Evolutionary conservation across 2,797 vertebrate genomes (phyloP).

Genomic region (Euthynnus affinis): DNA sequence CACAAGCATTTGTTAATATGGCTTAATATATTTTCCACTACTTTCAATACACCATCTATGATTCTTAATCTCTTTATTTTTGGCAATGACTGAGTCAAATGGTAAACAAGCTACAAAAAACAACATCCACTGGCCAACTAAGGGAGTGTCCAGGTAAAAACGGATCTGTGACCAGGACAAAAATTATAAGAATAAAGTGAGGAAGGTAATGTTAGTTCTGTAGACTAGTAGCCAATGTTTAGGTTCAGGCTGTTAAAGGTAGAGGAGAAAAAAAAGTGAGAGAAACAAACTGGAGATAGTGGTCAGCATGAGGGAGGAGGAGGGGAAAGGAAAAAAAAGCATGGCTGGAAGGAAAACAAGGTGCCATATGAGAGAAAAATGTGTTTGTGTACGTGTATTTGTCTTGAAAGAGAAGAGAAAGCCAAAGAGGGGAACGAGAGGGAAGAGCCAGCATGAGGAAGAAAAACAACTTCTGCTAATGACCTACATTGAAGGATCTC

Average conservation of each 20-base stretch:
- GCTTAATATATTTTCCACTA: constrained; percentile 54
- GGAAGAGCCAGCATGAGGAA: constrained; percentile 41
- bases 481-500: constrained; percentile 56
- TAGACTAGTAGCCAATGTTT: constrained; percentile 7
- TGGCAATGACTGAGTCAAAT: constrained; percentile 10
- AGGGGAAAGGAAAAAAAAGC: constrained; percentile 42
- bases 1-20: constrained; percentile 82
- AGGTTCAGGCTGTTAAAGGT: constrained; percentile 42
- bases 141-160: constrained; percentile 10
- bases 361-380: constrained; percentile 45
- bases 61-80: constrained; percentile 27
- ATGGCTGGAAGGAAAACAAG: constrained; percentile 58
- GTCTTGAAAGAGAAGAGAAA: constrained; percentile 41
- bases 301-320: constrained; percentile 50
- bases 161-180: constrained; percentile 29
- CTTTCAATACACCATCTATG: constrained; percentile 56
- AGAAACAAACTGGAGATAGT: constrained; percentile 49
- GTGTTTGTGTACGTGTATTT: constrained; percentile 39
- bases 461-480: constrained; percentile 53
- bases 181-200: constrained; percentile 25
- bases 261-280: constrained; percentile 45
- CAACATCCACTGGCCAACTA: constrained; percentile 4
- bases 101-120: constrained; percentile 18
- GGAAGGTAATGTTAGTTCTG: constrained; percentile 17
- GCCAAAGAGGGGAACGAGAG: constrained; percentile 28